Evolutionary conservation across 2,113 vertebrate genomes (phyloP), one percentile per base, ranked within the genome.

Genomic region (Himantopus leucocephalus): DNA sequence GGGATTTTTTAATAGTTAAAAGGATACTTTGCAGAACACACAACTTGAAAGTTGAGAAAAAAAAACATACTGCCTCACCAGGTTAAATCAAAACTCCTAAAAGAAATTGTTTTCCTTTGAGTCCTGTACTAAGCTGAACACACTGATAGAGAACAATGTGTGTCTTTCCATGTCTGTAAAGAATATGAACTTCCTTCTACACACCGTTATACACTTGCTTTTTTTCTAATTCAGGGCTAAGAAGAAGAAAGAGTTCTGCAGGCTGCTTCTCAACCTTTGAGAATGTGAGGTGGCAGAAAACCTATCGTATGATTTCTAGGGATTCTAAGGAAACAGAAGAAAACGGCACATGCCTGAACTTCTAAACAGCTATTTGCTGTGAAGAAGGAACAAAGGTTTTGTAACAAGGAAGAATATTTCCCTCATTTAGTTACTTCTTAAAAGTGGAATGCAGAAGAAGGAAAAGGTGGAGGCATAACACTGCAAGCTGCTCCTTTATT

Each of bases 91-190:
- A 87, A 89, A 68, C 12, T 84, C 4, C 0, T n/a, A 18, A 37
- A 35, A 30, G 6, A 39, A 85, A 86, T 9, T 52, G 5, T 45
- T 93, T 92, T 82, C 14, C 41, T 88, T 84, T 74, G 67, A 1
- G 2, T 67, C 47, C 9, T 35, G 8, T 32, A 43, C 12, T 41
- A 90, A 59, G 32, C 22, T 3, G 20, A 86, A 55, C 14, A 37
- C 15, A 24, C 7, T 14, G 47, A 63, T 34, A 4, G 2, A 8
- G 32, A 75, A 27, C 14, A 62, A 35, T 0, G 0, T 47, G 67
- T 50, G 9, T 14, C 75, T 85, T 83, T 71, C 26, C 37, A 20
- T 16, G 29, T 12, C 27, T 66, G 26, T 50, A 55, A 82, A 80
- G 55, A 55, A 53, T 16, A 50, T 63, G 15, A 70, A 47, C 23